Percentiles rank a stretch among this genome's conserved stretches.
Conservation (phyloP, 2,797 vertebrate species). For the Lithobates pipiens region DNA sequence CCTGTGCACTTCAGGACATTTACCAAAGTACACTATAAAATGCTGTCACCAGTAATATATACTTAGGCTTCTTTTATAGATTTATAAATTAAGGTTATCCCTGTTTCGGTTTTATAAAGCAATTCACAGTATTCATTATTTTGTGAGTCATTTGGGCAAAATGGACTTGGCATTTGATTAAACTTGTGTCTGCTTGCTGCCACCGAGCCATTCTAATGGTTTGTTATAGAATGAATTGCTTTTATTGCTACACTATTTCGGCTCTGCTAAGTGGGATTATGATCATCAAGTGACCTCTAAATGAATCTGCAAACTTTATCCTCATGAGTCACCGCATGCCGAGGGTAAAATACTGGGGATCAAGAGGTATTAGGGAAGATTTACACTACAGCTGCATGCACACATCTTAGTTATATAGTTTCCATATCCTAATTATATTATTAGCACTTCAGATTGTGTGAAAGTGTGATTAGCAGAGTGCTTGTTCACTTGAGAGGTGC, state of each 20-base stretch:
- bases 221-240: slow-evolving; percentile 53
- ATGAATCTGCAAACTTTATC: slow-evolving; percentile 54
- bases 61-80: slow-evolving; percentile 19
- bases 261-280: slow-evolving; percentile 45
- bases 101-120: slow-evolving; percentile 31
- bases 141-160: slow-evolving; percentile 53
- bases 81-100: slow-evolving; percentile 55
- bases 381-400: slow-evolving; percentile 29
- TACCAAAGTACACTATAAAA: slow-evolving; percentile 39
- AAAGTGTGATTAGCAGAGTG: not conserved
- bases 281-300: slow-evolving; percentile 53
- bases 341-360: slow-evolving; percentile 43
- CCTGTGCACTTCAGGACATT: slow-evolving; percentile 45
- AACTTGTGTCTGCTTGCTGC: slow-evolving; percentile 46
- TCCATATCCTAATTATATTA: slow-evolving; percentile 21
- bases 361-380: slow-evolving; percentile 24
- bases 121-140: slow-evolving; percentile 53
- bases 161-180: slow-evolving; percentile 57
- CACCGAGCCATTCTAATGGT: slow-evolving; percentile 49
- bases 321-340: slow-evolving; percentile 24
- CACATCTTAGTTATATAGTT: not conserved
- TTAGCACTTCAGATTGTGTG: slow-evolving; percentile 11
- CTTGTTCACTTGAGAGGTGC: slow-evolving; percentile 11
- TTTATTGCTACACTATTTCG: slow-evolving; percentile 53
- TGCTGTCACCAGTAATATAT: slow-evolving; percentile 39